A percentile compares a stretch with the other conserved stretches of the same genome.
These are phyloP conservation scores for Protophormia terraenovae DNA, from an alignment of 2,888 invertebrate species.

Conservation along the genomic window DNA sequence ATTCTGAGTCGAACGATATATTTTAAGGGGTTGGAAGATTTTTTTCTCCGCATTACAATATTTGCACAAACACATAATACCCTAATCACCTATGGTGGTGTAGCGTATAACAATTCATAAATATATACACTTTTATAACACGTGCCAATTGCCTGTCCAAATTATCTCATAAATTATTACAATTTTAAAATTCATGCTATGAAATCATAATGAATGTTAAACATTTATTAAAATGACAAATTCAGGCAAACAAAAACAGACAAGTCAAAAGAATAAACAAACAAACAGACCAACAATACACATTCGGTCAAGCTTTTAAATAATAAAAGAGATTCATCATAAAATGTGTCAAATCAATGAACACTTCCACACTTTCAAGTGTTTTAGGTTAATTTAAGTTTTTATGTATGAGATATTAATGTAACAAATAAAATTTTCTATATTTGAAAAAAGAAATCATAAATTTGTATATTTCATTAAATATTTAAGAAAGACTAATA, in stretches of 20 bases:
- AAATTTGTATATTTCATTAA: not conserved
- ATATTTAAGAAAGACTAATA: not conserved
- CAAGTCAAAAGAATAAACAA: not conserved
- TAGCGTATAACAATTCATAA: too few species aligned
- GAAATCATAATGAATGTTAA: not conserved
- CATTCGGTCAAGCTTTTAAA: not conserved
- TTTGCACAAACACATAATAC: too few species aligned
- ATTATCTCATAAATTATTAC: not conserved
- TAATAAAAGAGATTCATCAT: not conserved
- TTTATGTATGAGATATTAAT: not conserved
- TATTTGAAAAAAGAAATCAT: not conserved
- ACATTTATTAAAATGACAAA: not conserved
- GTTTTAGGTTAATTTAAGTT: not conserved
- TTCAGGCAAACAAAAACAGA: not conserved
- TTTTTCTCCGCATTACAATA: too few species aligned
- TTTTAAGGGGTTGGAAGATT: too few species aligned
- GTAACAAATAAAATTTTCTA: not conserved
- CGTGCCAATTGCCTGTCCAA: not conserved
- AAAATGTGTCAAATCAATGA: constrained; percentile 12
- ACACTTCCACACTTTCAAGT: constrained; percentile 9
- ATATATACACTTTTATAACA: not conserved
- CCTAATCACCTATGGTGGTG: too few species aligned
- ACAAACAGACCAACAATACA: not conserved
- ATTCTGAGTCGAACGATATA: too few species aligned
- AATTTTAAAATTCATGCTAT: not conserved